A percentile compares a stretch with the other conserved stretches of the same genome.
These are phyloP conservation scores for Aphaenogaster rudis DNA, from an alignment of 1,140 invertebrate species.

Conservation along the genomic window DNA sequence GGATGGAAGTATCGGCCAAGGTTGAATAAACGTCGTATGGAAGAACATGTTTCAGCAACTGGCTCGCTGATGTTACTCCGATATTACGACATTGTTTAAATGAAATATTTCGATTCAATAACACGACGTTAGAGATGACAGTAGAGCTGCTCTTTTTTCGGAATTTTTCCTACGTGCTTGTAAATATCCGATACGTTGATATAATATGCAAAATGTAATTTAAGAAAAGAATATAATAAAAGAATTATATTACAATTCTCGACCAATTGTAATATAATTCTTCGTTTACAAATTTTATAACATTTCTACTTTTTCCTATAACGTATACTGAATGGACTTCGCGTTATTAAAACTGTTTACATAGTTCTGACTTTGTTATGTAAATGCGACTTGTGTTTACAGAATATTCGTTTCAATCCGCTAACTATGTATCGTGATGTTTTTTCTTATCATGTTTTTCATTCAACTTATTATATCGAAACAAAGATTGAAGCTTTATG, in stretches of 20 bases:
- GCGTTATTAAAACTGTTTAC: neutral
- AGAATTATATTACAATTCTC: neutral
- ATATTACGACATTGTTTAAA: neutral
- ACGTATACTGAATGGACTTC: neutral
- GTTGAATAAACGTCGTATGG: slow-evolving; percentile 42
- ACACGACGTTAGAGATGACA: neutral
- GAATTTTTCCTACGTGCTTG: neutral
- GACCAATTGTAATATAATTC: neutral
- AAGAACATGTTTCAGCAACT: slow-evolving; percentile 24
- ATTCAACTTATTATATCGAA: slow-evolving; percentile 3
- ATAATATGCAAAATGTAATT: neutral
- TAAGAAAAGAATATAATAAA: neutral
- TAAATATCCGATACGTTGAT: neutral
- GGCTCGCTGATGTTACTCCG: neutral
- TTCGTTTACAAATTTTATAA: neutral
- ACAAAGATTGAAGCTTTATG: neutral
- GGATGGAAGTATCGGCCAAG: slow-evolving; percentile 64
- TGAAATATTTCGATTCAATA: slow-evolving; percentile 4
- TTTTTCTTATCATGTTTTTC: neutral
- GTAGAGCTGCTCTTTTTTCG: neutral
- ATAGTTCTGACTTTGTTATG: neutral
- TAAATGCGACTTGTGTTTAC: neutral
- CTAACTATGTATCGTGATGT: neutral
- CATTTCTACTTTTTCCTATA: neutral
- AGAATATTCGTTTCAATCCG: neutral